Evolutionary conservation across 2,888 invertebrate genomes (phyloP).

Genomic region (Epinotia ramella): DNA sequence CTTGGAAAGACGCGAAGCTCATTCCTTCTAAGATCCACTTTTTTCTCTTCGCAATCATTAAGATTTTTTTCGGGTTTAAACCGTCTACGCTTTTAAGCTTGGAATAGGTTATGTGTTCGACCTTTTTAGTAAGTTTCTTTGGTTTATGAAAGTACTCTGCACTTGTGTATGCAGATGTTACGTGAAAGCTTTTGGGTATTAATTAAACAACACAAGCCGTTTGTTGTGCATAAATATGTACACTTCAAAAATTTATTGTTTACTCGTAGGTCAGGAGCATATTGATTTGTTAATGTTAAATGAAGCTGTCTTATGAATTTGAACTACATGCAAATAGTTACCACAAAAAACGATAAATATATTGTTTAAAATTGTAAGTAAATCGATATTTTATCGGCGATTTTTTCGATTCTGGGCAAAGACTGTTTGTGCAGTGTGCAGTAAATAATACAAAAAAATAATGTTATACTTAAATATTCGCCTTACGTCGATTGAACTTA

Average conservation of each 20-base stretch:
- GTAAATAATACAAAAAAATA: no score
- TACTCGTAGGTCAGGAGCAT: not conserved
- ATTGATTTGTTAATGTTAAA: no score
- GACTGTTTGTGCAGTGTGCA: no score
- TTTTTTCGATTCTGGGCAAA: no score
- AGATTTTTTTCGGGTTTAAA: slow-evolving; percentile 61
- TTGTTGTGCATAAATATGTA: not conserved
- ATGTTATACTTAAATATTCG: no score
- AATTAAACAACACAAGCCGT: slow-evolving; percentile 2
- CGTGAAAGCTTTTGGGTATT: slow-evolving; percentile 12
- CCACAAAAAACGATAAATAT: no score
- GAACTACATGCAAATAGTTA: no score
- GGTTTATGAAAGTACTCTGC: slow-evolving; percentile 14
- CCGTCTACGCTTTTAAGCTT: slow-evolving; percentile 41
- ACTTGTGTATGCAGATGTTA: slow-evolving; percentile 18
- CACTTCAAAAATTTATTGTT: not conserved
- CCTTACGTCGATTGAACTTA: no score
- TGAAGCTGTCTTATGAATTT: no score
- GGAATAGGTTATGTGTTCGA: slow-evolving; percentile 29
- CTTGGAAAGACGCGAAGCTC: slow-evolving; percentile 77
- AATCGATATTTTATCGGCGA: no score
- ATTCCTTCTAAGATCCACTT: slow-evolving; percentile 73
- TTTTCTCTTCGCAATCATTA: slow-evolving; percentile 71
- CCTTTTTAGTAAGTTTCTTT: slow-evolving; percentile 20
- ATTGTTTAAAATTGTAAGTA: no score